A percentile compares a stretch with the other conserved stretches of the same genome.
These are phyloP conservation scores for Drosophila anomalata DNA, from an alignment of 2,888 invertebrate species.

Conservation along the genomic window DNA sequence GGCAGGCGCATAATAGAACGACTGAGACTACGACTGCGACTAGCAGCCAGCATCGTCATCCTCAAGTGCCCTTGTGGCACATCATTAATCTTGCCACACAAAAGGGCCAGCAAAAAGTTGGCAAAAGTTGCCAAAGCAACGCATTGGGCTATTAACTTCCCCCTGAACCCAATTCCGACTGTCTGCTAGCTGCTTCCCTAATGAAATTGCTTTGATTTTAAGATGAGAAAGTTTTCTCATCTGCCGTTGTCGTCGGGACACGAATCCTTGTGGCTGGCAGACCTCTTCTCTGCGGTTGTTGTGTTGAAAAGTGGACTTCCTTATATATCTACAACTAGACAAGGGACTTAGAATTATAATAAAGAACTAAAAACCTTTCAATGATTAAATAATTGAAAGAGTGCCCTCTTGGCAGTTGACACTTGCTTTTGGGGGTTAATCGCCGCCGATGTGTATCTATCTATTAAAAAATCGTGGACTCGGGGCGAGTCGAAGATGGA, in stretches of 20 bases:
- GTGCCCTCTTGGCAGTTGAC: constrained; percentile 52
- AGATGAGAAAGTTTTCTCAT: constrained; percentile 71
- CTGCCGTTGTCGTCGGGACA: constrained; percentile 15
- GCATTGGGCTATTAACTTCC: constrained; percentile 39
- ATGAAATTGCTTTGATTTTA: constrained; percentile 74
- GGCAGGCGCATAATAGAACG: not conserved
- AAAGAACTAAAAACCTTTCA: not conserved
- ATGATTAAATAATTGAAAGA: constrained; percentile 18
- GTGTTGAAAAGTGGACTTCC: constrained; percentile 43
- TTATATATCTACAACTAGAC: not conserved
- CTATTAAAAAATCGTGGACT: constrained; percentile 78
- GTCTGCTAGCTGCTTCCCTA: constrained; percentile 31
- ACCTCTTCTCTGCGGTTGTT: constrained; percentile 11
- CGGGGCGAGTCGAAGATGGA: constrained; percentile 65
- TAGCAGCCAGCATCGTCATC: constrained; percentile 24
- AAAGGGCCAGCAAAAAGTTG: constrained; percentile 48
- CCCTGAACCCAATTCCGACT: constrained; percentile 23
- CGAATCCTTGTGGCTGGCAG: constrained; percentile 48
- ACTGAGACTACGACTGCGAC: not conserved
- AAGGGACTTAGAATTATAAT: not conserved
- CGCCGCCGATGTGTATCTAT: constrained; percentile 72
- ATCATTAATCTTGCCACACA: constrained; percentile 47
- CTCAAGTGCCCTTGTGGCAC: constrained; percentile 32
- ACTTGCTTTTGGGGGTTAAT: constrained; percentile 75
- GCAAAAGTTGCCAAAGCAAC: constrained; percentile 53